Base-by-base conservation (phyloP, 2,113 vertebrate genomes). In the Orycteropus afer region DNA sequence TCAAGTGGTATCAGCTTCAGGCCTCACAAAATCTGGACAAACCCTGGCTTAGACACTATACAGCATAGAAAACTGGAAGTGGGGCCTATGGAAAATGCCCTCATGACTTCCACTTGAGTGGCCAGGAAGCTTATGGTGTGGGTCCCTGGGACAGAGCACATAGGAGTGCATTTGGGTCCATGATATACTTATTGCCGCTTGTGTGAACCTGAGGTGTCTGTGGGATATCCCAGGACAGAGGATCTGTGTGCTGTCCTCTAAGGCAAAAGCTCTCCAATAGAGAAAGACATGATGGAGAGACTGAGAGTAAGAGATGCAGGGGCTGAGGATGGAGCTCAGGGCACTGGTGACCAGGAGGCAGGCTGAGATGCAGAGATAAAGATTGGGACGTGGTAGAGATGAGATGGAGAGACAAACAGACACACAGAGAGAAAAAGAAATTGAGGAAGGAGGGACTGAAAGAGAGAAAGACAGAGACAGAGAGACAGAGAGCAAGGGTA, bases 61-160 rank as follows among this genome's bases (percentile, higher is more conserved):
- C 23, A 10, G 25, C 40, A 29, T 51, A 65, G 59, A 65, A 23
- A 65, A 45, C 11, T 49, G 45, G 1, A 7, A 2, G 34, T 53
- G 45, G 2, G n/a, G 25, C 45, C 34, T 2, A 0, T 5, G 11
- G 42, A 63, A 7, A 25, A 42, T 18, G 69, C 55, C 42, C n/a
- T 42, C 11, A 0, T 12, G n/a, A 27, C 20, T 29, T 91, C 55
- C 40, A 18, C 69, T 14, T 0, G 12, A 40, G 27, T 4, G 3
- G 23, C 51, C n/a, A 32, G 17, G 55, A 37, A 27, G 45, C 53
- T 34, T 0, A 8, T 49, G 23, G 34, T 18, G 4, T 20, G 2
- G 10, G 27, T 40, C 42, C 10, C 2, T 74, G 53, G 55, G 17
- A 6, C 32, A 47, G 32, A 47, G 45, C 23, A 63, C 34, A 29